Conservation (phyloP, 2,888 invertebrate species). For the Eurytoma californica region DNA sequence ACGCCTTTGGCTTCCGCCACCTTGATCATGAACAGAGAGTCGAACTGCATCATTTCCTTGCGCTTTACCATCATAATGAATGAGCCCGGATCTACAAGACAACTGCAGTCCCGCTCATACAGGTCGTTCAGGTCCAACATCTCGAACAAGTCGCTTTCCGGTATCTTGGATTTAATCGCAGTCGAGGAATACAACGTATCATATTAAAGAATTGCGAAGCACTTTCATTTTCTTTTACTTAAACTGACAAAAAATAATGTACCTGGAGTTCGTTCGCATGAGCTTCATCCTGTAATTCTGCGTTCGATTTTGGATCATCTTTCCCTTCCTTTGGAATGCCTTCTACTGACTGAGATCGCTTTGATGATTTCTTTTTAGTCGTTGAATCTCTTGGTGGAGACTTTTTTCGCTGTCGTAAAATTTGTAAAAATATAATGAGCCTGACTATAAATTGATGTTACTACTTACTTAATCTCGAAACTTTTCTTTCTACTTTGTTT, state of each 20-base stretch:
- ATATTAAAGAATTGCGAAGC: too few relatives aligned
- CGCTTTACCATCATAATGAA: slow-evolving; percentile 82
- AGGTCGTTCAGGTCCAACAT: slow-evolving; percentile 79
- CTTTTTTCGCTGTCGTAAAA: slow-evolving; percentile 57
- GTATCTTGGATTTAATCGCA: slow-evolving; percentile 76
- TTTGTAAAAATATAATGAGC: too few relatives aligned
- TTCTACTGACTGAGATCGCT: slow-evolving; percentile 56
- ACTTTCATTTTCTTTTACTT: too few relatives aligned
- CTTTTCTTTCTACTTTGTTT: too few relatives aligned
- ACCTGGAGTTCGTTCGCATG: slow-evolving; percentile 56
- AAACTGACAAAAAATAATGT: not conserved
- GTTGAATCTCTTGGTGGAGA: slow-evolving; percentile 18
- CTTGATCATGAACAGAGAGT: slow-evolving; percentile 89
- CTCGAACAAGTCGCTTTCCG: slow-evolving; percentile 84
- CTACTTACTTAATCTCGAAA: too few relatives aligned
- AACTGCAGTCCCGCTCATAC: slow-evolving; percentile 76
- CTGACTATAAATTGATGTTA: too few relatives aligned
- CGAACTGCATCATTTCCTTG: slow-evolving; percentile 85
- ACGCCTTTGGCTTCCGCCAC: slow-evolving; percentile 88
- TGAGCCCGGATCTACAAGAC: slow-evolving; percentile 77
- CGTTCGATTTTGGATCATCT: slow-evolving; percentile 53
- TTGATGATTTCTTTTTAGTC: slow-evolving; percentile 40
- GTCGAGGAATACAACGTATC: not conserved
- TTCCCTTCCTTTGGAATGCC: slow-evolving; percentile 43
- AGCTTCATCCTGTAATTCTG: slow-evolving; percentile 58